Evolutionary conservation across 1,140 invertebrate genomes (phyloP).

Genomic region (Papilio dardanus): DNA sequence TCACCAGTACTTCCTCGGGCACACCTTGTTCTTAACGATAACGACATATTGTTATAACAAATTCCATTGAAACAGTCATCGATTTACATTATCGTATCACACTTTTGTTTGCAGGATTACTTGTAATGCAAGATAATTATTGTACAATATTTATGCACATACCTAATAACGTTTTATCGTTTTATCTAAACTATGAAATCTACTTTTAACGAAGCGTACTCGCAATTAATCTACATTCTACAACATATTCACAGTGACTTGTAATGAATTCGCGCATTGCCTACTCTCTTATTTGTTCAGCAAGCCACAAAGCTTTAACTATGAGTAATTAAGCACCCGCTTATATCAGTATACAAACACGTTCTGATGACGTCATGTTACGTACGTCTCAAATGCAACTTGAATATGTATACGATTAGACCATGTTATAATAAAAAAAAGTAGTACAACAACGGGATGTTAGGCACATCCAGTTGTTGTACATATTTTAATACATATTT

Average conservation of each 20-base stretch:
- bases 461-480: too few species aligned
- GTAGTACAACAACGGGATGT: not conserved
- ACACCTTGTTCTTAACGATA: conserved; percentile 45
- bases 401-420: not conserved
- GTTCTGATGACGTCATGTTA: not conserved
- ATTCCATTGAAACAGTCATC: conserved; percentile 51
- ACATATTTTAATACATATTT: not conserved
- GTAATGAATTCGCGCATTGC: too few species aligned
- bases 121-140: conserved; percentile 22
- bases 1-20: conserved; percentile 29
- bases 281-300: not conserved
- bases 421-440: too few species aligned
- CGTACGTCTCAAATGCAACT: not conserved
- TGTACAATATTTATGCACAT: conserved; percentile 14
- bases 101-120: conserved; percentile 37
- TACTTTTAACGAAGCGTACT: not conserved
- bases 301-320: not conserved
- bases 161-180: too few species aligned
- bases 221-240: too few species aligned
- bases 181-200: not conserved
- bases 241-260: not conserved
- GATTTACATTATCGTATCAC: conserved; percentile 42
- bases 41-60: conserved; percentile 43
- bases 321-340: not conserved
- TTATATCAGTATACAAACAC: not conserved